phyloP scores from a whole-genome alignment of 1,140 invertebrate genomes.

The Aphaenogaster ashmeadi region DNA sequence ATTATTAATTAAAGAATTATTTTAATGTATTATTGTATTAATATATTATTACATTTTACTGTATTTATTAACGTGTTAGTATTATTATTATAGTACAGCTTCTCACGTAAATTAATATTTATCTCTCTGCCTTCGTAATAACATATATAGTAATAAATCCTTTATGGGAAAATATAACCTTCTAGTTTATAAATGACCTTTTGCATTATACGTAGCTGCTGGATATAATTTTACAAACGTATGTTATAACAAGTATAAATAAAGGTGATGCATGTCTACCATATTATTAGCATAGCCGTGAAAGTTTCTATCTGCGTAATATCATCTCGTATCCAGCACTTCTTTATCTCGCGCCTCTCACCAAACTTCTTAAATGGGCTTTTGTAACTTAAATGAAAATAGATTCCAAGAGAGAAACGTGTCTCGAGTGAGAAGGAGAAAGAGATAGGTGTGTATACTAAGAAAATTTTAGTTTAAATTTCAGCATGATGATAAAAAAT shows the following conservation, averaged over 20 bases:
- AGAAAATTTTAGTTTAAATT: constrained; percentile 29
- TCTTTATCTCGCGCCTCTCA: constrained; percentile 68
- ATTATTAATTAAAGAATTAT: neutral
- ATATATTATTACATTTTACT: neutral
- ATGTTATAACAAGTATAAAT: constrained; percentile 40
- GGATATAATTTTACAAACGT: constrained; percentile 50
- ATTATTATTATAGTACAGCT: neutral
- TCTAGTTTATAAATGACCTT: constrained; percentile 33
- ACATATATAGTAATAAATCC: neutral
- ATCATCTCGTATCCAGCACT: constrained; percentile 68
- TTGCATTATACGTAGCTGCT: constrained; percentile 26
- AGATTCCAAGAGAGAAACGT: constrained; percentile 47
- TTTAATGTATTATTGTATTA: constrained; percentile 3
- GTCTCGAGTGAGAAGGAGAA: neutral
- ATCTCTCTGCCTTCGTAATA: neutral
- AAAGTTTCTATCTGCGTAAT: constrained; percentile 74
- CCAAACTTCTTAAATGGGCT: constrained; percentile 67
- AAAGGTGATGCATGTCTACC: constrained; percentile 31
- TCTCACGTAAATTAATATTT: constrained; percentile 4
- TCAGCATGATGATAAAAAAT: constrained; percentile 14
- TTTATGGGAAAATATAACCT: neutral
- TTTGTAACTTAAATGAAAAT: constrained; percentile 76
- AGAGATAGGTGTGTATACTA: neutral
- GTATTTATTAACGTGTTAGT: neutral
- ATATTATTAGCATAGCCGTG: constrained; percentile 71